phyloP scores from a whole-genome alignment of 2,113 vertebrate genomes.

The Patagioenas fasciata region DNA sequence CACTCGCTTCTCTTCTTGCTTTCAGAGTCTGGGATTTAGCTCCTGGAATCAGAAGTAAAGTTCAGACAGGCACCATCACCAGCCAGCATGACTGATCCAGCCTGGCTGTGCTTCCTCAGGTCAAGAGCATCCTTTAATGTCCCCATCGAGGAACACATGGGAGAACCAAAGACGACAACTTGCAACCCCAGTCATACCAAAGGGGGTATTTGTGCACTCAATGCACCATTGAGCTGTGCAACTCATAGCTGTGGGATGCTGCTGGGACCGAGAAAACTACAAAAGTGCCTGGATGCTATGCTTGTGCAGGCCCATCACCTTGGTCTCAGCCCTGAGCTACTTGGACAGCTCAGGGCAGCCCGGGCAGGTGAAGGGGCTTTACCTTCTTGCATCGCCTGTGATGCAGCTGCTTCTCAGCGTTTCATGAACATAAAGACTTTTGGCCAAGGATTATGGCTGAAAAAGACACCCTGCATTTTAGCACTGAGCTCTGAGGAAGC shows the following conservation, averaged over 20 bases:
- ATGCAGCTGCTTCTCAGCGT: fast-evolving
- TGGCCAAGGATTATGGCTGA: not conserved
- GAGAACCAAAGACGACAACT: not conserved
- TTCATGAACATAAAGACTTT: not conserved
- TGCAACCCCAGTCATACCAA: not conserved
- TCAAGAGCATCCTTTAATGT: not conserved
- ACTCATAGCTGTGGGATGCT: not conserved
- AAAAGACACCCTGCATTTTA: not conserved
- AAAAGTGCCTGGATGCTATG: fast-evolving
- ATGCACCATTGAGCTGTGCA: fast-evolving
- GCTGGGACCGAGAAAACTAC: not conserved
- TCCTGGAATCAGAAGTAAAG: not conserved
- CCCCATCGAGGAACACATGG: fast-evolving
- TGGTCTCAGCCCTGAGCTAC: not conserved
- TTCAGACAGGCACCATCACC: not conserved
- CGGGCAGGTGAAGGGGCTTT: not conserved
- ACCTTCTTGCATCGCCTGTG: fast-evolving
- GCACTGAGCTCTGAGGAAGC: not conserved
- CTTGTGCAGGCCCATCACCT: fast-evolving
- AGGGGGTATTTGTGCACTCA: not conserved
- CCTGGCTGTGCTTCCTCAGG: not conserved
- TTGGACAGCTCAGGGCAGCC: not conserved
- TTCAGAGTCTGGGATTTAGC: not conserved
- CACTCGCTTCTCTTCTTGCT: not conserved
- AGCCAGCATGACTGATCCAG: not conserved